These are phyloP conservation scores for Epizoanthus rinbou DNA, from an alignment of 92 coral and sea anemone genomes.

Conservation along the genomic window DNA sequence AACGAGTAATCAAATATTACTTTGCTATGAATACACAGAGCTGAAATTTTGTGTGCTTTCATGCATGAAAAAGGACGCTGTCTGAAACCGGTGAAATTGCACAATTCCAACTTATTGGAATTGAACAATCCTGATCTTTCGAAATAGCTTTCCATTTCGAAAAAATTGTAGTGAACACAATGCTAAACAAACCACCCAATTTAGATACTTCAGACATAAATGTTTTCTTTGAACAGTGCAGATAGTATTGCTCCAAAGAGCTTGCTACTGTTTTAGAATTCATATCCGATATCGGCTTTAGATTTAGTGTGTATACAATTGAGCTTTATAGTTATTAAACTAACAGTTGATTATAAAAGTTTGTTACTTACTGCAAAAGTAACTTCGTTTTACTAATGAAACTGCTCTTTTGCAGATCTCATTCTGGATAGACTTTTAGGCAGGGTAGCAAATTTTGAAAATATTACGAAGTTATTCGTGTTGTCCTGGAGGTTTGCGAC, in stretches of 20 bases:
- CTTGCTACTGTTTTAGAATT: too few relatives aligned
- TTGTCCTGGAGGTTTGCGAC: not conserved
- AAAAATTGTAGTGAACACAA: not conserved
- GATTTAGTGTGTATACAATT: not conserved
- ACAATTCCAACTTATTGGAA: not conserved
- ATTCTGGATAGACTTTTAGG: not conserved
- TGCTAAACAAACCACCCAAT: not conserved
- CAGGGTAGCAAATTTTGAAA: not conserved
- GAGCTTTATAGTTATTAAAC: not conserved
- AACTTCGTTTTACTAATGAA: not conserved
- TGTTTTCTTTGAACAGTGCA: too few relatives aligned
- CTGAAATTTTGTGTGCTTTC: slow-evolving; percentile 50
- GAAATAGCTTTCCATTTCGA: not conserved
- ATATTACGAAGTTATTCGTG: not conserved
- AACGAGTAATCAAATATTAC: slow-evolving; percentile 20
- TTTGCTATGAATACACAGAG: not conserved
- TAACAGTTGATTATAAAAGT: not conserved
- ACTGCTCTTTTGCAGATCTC: not conserved
- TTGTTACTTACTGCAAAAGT: not conserved
- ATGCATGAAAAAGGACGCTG: slow-evolving; percentile 82
- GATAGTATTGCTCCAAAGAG: too few relatives aligned
- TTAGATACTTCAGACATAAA: too few relatives aligned
- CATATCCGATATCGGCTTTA: too few relatives aligned
- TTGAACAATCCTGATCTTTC: not conserved
- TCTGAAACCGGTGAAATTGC: slow-evolving; percentile 1